These are phyloP conservation scores for Drosophila limbata DNA, from an alignment of 2,888 invertebrate species.

Conservation along the genomic window DNA sequence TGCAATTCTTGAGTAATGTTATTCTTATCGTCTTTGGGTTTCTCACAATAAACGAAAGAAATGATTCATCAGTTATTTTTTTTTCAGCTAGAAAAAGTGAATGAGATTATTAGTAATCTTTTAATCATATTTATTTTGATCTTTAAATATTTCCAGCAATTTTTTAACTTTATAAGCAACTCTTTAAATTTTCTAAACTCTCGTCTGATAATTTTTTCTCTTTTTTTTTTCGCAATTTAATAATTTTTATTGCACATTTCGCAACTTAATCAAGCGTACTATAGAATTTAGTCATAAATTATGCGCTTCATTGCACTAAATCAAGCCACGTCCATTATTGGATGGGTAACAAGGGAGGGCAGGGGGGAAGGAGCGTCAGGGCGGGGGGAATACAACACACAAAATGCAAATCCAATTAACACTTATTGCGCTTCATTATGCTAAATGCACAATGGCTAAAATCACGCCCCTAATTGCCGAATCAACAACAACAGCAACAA, in stretches of 20 bases:
- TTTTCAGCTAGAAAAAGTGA: too few species aligned
- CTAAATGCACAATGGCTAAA: constrained; percentile 77
- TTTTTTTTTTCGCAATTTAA: constrained; percentile 17
- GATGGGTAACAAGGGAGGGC: background rate
- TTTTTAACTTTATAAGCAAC: background rate
- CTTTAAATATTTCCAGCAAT: background rate
- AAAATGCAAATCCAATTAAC: constrained; percentile 79
- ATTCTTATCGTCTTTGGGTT: too few species aligned
- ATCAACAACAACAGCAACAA: constrained; percentile 49
- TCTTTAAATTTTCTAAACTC: background rate
- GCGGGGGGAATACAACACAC: constrained; percentile 5
- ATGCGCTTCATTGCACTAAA: constrained; percentile 72
- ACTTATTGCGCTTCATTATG: constrained; percentile 81
- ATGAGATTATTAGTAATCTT: too few species aligned
- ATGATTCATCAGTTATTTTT: too few species aligned
- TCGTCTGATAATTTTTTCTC: background rate
- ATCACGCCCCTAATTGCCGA: constrained; percentile 80
- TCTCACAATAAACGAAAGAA: too few species aligned
- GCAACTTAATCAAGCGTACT: constrained; percentile 62
- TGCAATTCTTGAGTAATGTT: too few species aligned
- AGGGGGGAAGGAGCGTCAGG: background rate
- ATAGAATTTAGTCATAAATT: constrained; percentile 77
- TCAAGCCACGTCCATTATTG: constrained; percentile 55
- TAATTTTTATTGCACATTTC: constrained; percentile 45
- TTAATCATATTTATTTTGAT: too few species aligned